Conservation (phyloP, 2,888 invertebrate genomes). For the Dasysyrphus tricinctus region DNA sequence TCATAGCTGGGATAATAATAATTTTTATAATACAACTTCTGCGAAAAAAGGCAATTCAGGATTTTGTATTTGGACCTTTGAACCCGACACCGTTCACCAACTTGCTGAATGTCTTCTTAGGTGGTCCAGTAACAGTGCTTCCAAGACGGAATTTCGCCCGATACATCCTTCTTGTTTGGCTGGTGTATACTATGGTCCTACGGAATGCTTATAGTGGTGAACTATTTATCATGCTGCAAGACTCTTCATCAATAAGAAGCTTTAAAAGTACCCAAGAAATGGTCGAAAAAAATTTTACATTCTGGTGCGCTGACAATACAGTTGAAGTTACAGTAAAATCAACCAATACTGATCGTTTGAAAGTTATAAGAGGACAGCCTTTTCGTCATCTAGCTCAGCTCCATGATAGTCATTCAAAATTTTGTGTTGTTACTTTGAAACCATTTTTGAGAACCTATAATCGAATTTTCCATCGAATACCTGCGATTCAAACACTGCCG, state of each 20-base stretch:
- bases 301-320: conserved; percentile 62
- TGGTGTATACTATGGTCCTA: conserved; percentile 79
- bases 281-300: conserved; percentile 76
- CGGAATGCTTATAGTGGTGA: conserved; percentile 80
- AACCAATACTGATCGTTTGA: neutral
- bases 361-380: conserved; percentile 21
- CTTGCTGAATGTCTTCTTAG: conserved; percentile 78
- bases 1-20: conserved; percentile 75
- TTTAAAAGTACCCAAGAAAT: conserved; percentile 77
- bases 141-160: conserved; percentile 80
- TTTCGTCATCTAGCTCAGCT: conserved; percentile 31
- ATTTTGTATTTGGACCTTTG: conserved; percentile 78
- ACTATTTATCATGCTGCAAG: conserved; percentile 80
- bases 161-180: conserved; percentile 79
- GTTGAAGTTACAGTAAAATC: conserved; percentile 22
- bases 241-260: conserved; percentile 76
- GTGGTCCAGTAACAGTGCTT: conserved; percentile 76
- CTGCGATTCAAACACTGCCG: conserved; percentile 73
- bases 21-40: conserved; percentile 77
- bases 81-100: conserved; percentile 78
- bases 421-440: conserved; percentile 72
- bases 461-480: conserved; percentile 42
- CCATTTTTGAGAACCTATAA: conserved; percentile 77
- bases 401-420: conserved; percentile 60
- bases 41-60: conserved; percentile 43